A percentile compares a stretch with the other conserved stretches of the same genome.
Conservation (phyloP, 2,888 invertebrate genomes). For the Nasonia oneida region DNA sequence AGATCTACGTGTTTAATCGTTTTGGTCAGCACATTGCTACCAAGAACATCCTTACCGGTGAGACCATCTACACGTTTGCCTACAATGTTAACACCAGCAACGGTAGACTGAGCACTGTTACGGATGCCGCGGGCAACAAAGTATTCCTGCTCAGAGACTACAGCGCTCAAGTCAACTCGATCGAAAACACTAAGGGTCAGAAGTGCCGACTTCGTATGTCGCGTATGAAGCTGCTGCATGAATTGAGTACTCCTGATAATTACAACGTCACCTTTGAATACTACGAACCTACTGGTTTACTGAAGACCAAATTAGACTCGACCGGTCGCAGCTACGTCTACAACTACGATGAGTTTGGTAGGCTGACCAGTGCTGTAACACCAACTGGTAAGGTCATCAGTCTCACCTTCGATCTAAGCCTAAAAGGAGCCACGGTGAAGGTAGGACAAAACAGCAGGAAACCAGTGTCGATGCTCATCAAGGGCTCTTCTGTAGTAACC, state of each 20-base stretch:
- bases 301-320: conserved; percentile 93
- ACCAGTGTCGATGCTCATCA: conserved; percentile 92
- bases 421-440: conserved; percentile 93
- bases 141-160: conserved; percentile 91
- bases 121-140: conserved; percentile 95
- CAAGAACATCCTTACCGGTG: conserved; percentile 96
- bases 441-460: conserved; percentile 91
- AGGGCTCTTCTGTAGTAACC: conserved; percentile 91
- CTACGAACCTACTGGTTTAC: conserved; percentile 92
- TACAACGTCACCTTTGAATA: conserved; percentile 97
- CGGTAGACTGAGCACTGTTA: conserved; percentile 95
- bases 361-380: conserved; percentile 93
- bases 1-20: conserved; percentile 94
- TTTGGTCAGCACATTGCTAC: conserved; percentile 98
- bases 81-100: conserved; percentile 98
- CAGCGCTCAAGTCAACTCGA: conserved; percentile 94
- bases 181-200: conserved; percentile 95
- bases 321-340: conserved; percentile 95
- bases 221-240: conserved; percentile 94
- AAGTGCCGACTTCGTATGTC: conserved; percentile 95
- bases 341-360: conserved; percentile 96
- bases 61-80: conserved; percentile 94
- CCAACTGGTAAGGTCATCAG: conserved; percentile 97
- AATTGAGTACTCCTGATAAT: conserved; percentile 94
- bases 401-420: conserved; percentile 92